Percentiles rank a stretch among this genome's conserved stretches.
Evolutionary conservation across 2,888 invertebrate genomes (phyloP).

Genomic region (Pterostichus niger): DNA sequence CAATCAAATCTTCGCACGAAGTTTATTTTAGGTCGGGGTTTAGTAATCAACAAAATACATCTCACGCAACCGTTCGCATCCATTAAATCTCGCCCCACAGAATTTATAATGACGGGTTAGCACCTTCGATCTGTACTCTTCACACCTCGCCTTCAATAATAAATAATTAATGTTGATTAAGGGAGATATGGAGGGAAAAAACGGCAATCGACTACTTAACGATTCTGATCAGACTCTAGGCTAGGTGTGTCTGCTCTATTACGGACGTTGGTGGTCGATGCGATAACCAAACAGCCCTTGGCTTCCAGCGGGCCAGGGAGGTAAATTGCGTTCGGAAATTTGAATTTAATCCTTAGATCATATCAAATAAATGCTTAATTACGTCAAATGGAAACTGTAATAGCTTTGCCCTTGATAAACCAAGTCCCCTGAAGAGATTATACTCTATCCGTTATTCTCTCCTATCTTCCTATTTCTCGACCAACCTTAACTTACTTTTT

Average conservation of each 20-base stretch:
- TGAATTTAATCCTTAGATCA: constrained; percentile 74
- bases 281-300: constrained; percentile 66
- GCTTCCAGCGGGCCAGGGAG: constrained; percentile 69
- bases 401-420: constrained; percentile 66
- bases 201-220: constrained; percentile 49
- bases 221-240: constrained; percentile 51
- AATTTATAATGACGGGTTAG: constrained; percentile 52
- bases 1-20: constrained; percentile 31
- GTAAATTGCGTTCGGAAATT: constrained; percentile 73
- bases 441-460: constrained; percentile 23
- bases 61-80: constrained; percentile 35
- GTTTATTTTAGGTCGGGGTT: constrained; percentile 34
- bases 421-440: constrained; percentile 5
- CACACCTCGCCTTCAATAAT: constrained; percentile 62
- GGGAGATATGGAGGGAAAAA: constrained; percentile 49
- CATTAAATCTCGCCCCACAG: constrained; percentile 42
- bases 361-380: constrained; percentile 75
- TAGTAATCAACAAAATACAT: constrained; percentile 58
- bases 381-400: constrained; percentile 72
- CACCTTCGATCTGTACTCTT: constrained; percentile 59
- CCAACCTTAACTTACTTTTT: constrained; percentile 31
- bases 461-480: constrained; percentile 27
- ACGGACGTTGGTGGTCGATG: constrained; percentile 55
- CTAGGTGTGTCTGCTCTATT: constrained; percentile 35
- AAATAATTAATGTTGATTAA: constrained; percentile 66